A percentile compares a stretch with the other conserved stretches of the same genome.
Conservation (phyloP, 2,797 vertebrate species). For the Pterois miles region DNA sequence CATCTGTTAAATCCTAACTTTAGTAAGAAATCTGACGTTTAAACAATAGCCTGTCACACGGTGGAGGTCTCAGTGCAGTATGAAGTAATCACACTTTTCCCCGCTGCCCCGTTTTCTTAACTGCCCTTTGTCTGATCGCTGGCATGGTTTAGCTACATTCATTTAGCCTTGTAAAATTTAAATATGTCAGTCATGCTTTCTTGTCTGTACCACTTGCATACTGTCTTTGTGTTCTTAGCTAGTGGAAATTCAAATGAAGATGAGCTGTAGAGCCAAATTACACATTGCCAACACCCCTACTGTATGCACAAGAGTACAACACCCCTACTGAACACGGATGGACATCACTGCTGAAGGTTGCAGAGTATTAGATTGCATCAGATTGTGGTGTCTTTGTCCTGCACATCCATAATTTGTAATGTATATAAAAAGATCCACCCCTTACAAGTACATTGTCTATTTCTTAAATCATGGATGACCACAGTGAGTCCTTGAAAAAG, state of each 20-base stretch:
- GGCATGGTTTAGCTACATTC: not conserved
- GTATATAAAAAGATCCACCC: not conserved
- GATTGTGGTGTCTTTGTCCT: not conserved
- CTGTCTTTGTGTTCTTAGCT: not conserved
- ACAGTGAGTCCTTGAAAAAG: not conserved
- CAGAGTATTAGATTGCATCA: not conserved
- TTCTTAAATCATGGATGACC: not conserved
- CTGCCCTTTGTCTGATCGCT: constrained; percentile 45
- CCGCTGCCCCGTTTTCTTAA: constrained; percentile 7
- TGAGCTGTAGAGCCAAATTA: not conserved
- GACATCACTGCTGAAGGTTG: not conserved
- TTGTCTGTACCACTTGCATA: not conserved
- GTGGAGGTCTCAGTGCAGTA: not conserved
- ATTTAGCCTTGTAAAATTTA: not conserved
- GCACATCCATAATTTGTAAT: not conserved
- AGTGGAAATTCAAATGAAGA: constrained; percentile 2
- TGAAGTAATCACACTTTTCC: constrained; percentile 13
- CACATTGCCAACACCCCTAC: constrained; percentile 1
- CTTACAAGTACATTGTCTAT: too few species aligned
- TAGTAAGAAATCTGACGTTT: not conserved
- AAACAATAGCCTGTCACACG: not conserved
- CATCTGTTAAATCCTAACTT: constrained; percentile 8
- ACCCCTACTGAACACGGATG: not conserved
- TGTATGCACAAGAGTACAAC: not conserved
- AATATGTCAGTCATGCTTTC: not conserved